phyloP scores from a whole-genome alignment of 2,113 vertebrate genomes.

The Hemicordylus capensis region DNA sequence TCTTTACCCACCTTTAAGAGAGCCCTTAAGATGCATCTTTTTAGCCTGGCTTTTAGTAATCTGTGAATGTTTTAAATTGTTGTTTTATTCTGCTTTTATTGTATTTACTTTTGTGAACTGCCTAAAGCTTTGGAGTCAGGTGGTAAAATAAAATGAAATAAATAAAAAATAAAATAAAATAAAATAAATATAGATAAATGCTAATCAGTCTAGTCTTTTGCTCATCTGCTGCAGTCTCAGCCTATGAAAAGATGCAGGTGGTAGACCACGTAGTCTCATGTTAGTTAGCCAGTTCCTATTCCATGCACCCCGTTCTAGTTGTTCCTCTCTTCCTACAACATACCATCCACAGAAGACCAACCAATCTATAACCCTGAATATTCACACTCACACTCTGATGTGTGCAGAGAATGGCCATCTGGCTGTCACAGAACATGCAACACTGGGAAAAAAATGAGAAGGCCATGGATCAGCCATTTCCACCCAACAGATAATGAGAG shows the following conservation, averaged over 20 bases:
- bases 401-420: not conserved
- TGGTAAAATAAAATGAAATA: too few relatives aligned
- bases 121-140: too few relatives aligned
- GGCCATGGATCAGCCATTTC: not conserved
- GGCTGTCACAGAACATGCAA: not conserved
- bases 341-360: not conserved
- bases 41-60: too few relatives aligned
- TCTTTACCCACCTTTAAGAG: too few relatives aligned
- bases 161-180: too few relatives aligned
- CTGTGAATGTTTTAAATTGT: too few relatives aligned
- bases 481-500: not conserved
- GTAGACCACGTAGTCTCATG: not conserved
- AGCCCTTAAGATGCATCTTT: too few relatives aligned
- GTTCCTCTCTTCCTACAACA: not conserved
- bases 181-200: too few relatives aligned
- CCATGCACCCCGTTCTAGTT: not conserved
- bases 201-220: not conserved
- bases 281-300: not conserved
- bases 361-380: not conserved
- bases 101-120: too few relatives aligned
- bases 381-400: not conserved
- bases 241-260: not conserved
- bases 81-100: too few relatives aligned
- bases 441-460: not conserved
- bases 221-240: not conserved